These are phyloP conservation scores for Pachyrhynchus sulphureomaculatus DNA, from an alignment of 1,140 invertebrate genomes.

Conservation along the genomic window DNA sequence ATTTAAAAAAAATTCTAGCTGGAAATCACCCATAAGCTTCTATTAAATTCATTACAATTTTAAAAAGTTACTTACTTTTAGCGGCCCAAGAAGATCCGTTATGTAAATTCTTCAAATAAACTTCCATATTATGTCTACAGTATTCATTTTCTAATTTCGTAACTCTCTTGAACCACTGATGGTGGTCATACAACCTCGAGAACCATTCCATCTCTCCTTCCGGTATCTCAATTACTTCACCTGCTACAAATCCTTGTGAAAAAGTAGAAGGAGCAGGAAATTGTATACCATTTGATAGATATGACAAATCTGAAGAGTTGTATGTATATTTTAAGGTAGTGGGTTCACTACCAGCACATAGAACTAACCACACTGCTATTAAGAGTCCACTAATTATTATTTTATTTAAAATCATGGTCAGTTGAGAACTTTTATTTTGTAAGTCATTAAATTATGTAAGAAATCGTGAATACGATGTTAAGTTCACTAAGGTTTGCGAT, in stretches of 20 bases:
- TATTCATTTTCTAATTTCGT: conserved; percentile 51
- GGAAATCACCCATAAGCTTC: neutral
- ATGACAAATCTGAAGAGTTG: conserved; percentile 47
- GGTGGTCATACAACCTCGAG: conserved; percentile 63
- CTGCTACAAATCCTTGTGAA: conserved; percentile 12
- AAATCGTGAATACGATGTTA: no score
- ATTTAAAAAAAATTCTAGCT: neutral
- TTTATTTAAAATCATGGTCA: no score
- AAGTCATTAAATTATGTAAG: no score
- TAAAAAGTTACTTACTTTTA: conserved; percentile 61
- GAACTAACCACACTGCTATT: no score
- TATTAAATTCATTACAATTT: neutral
- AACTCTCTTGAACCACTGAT: conserved; percentile 58
- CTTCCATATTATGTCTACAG: conserved; percentile 59
- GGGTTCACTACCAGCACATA: no score
- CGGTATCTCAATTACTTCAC: conserved; percentile 14
- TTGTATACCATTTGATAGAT: conserved; percentile 48
- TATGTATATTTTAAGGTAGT: conserved; percentile 20
- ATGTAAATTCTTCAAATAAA: conserved; percentile 59
- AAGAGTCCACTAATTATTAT: no score
- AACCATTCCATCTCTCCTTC: conserved; percentile 62
- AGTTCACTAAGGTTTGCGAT: no score
- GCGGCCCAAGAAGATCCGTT: conserved; percentile 67
- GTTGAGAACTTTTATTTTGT: no score
- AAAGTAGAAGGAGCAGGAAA: conserved; percentile 37